Base-by-base conservation (phyloP, 2,797 vertebrate species). In the Pelobates cultripes region DNA sequence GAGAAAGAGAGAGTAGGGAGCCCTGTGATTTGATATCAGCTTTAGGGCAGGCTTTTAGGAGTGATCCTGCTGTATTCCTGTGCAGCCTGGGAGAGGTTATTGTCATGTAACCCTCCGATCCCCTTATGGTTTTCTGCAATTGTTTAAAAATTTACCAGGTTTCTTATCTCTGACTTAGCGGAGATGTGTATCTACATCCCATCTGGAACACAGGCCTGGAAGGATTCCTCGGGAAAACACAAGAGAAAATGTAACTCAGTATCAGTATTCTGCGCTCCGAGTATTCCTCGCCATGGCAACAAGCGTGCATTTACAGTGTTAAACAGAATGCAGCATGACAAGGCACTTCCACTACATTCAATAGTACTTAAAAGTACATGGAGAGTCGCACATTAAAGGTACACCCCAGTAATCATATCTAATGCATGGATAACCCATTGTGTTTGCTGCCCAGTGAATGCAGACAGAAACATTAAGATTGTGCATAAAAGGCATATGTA, bases 61-160 rank as follows among this genome's bases (percentile, higher is more conserved):
- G 69, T 61, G n/a, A 73, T 78, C 70, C 70, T 13, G 70, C 75
- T 74, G 70, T 78, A 41, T 73, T 73, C 28, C 76, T 75, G 9
- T 53, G 63, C 76, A 68, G 63, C 70, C 77, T 63, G 70, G 47
- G 78, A 74, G 75, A 78, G 61, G 75, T 45, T 42, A 63, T 44
- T 73, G 75, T 78, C 76, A 70, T 83, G 64, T 78, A 78, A 14
- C 53, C 43, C 66, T 82, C 3, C 64, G 73, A 78, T 73, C 76
- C 86, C 89, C 86, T 88, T 87, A 89, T 90, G 89, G 89, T 84
- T 91, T 91, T 91, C 90, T 88, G 89, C 90, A 91, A 89, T 87
- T 86, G 84, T 89, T 92, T 91, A 92, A 92, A 92, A 90, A 91
- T 90, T 92, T 89, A 82, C 81, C 75, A 82, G 75, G 61, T 63